Base-by-base conservation (phyloP, 2,888 invertebrate genomes). In the Dusona sp. region DNA sequence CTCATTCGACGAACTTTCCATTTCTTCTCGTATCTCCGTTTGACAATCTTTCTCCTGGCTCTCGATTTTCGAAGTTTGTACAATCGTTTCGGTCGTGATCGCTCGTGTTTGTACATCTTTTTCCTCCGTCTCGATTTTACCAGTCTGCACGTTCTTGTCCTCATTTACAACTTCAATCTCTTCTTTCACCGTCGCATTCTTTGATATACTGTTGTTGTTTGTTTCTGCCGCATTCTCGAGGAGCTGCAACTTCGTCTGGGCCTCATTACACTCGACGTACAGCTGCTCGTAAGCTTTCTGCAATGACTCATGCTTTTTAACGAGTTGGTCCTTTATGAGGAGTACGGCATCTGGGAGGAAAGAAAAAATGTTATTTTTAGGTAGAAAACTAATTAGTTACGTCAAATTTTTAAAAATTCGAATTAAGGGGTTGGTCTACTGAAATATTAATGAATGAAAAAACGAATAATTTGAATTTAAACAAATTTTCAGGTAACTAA, bases 301-400 rank as follows among this genome's bases (percentile, higher is more conserved):
- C 64, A 96, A 93, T 82, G 95, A 95, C 79, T 94, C 94, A 80
- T 96, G 94, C 86, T 95, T 95, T 72, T 95, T 95, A 88, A 95
- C 95, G 0, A 96, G 92, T 64, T 94, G 93, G 45, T 94, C 94
- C 86, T 94, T 94, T 3, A 94, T 88, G 0, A 92, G 89, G 79
- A 95, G 86, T n/a, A 94, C 84, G 88, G 94, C 91, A 36, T 94
- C 94, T 94, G 89, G 6, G 92, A 90, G 42, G 72, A 73, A 13
- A 54, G 6, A 16, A 36, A 22, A 6, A 38, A 57, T n/a, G 6
- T 51, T 6, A 3, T 19, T 9, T 65, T 36, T 36, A 36, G 19
- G 19, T 16, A 38, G 2, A 70, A 3, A 13, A 78, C 38, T 16
- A 38, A 51, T 22, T n/a, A 25, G 13, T 9, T 33, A 36, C 19